These are phyloP conservation scores for Florisuga fusca DNA, from an alignment of 2,797 vertebrate genomes.

Conservation along the genomic window DNA sequence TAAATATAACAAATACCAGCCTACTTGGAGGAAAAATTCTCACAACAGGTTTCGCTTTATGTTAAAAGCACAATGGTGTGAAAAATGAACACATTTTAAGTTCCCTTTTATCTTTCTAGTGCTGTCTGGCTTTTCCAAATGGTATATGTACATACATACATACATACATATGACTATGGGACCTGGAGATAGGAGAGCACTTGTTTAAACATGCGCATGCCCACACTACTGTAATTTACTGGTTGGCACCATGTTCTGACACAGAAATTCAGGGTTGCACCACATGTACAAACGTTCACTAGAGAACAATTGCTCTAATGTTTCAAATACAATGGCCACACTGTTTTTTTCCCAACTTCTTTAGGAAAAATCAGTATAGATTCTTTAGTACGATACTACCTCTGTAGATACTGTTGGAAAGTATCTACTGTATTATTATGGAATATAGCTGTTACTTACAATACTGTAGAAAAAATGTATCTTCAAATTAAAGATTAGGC, in stretches of 20 bases:
- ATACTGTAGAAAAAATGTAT: neutral
- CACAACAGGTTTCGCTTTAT: constrained; percentile 15
- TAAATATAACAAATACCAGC: neutral
- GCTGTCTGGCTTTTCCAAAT: constrained; percentile 40
- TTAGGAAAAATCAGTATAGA: constrained; percentile 32
- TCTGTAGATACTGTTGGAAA: constrained; percentile 23
- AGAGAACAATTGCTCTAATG: constrained; percentile 65
- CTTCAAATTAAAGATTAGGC: neutral
- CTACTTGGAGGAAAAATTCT: constrained; percentile 3
- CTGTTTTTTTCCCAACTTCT: constrained; percentile 64
- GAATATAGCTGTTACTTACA: constrained; percentile 18
- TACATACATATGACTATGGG: constrained; percentile 20
- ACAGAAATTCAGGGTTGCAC: constrained; percentile 44
- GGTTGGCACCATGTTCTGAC: constrained; percentile 35
- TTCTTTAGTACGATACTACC: constrained; percentile 4
- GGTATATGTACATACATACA: constrained; percentile 7
- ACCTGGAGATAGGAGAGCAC: constrained; percentile 53
- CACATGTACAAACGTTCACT: neutral
- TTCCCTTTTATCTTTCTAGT: constrained; percentile 9
- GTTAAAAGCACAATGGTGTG: neutral
- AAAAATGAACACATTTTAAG: constrained; percentile 25
- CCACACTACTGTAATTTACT: constrained; percentile 41
- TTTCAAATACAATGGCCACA: constrained; percentile 62
- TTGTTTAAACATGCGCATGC: constrained; percentile 61
- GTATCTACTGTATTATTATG: constrained; percentile 11